A percentile compares a stretch with the other conserved stretches of the same genome.
Evolutionary conservation across 2,888 invertebrate species (phyloP).

Genomic region (Plebejus anna): DNA sequence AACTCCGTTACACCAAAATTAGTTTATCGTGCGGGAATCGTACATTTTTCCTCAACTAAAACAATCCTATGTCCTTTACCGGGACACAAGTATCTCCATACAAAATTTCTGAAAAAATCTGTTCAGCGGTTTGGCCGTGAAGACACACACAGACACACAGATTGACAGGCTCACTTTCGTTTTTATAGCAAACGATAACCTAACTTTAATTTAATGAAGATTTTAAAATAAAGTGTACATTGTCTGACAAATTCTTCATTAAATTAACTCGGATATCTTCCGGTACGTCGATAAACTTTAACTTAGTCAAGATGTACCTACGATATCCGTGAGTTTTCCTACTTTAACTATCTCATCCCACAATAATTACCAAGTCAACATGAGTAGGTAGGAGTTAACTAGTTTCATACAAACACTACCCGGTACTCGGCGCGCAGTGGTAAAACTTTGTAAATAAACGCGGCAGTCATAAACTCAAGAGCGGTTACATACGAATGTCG

Average conservation of each 20-base stretch:
- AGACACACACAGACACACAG: too few relatives aligned
- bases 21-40: not conserved
- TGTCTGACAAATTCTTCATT: too few relatives aligned
- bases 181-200: too few relatives aligned
- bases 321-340: not conserved
- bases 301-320: not conserved
- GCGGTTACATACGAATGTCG: too few relatives aligned
- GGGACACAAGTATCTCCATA: not conserved
- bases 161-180: too few relatives aligned
- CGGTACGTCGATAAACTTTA: not conserved
- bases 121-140: too few relatives aligned
- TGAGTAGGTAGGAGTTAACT: conserved; percentile 1
- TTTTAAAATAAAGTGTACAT: too few relatives aligned
- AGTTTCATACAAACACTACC: not conserved
- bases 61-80: not conserved
- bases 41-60: not conserved
- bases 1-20: too few relatives aligned
- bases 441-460: conserved; percentile 6
- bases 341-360: not conserved
- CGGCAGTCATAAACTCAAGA: not conserved
- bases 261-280: too few relatives aligned
- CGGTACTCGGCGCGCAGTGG: not conserved
- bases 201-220: too few relatives aligned
- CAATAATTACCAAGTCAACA: conserved; percentile 1
- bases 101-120: not conserved